These are phyloP conservation scores for Catocala nupta DNA, from an alignment of 2,888 invertebrate species.

Conservation along the genomic window DNA sequence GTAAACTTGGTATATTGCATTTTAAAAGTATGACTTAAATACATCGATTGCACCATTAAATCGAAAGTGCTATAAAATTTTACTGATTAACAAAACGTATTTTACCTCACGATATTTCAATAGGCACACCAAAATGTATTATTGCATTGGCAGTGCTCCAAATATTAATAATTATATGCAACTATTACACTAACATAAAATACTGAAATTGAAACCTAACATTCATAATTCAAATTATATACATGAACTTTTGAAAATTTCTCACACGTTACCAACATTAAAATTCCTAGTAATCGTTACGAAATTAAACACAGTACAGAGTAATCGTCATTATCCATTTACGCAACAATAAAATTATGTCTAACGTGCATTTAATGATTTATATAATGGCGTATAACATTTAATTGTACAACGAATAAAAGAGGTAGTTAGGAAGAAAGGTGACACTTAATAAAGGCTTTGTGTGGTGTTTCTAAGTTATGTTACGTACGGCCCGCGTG, in stretches of 20 bases:
- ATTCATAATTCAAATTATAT: not conserved
- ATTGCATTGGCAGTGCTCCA: conserved; percentile 5
- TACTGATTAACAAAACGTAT: conserved; percentile 2
- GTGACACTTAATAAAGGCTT: conserved; percentile 20
- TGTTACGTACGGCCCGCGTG: not conserved
- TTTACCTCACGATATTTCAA: conserved; percentile 6
- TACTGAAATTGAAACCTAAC: not conserved
- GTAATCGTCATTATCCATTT: conserved; percentile 48
- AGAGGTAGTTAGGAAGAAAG: conserved; percentile 47
- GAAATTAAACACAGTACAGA: conserved; percentile 45
- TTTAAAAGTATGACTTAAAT: conserved; percentile 31
- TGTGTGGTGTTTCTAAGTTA: not conserved
- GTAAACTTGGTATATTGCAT: conserved; percentile 32
- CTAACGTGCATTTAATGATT: conserved; percentile 51
- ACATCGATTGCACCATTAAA: conserved; percentile 26
- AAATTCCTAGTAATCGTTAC: conserved; percentile 34
- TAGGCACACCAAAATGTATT: conserved; percentile 1
- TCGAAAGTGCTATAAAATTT: conserved; percentile 20
- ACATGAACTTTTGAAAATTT: conserved; percentile 18
- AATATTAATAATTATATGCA: conserved; percentile 3
- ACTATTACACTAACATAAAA: not conserved
- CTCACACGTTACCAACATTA: conserved; percentile 30
- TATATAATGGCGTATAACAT: conserved; percentile 43
- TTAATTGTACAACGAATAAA: conserved; percentile 45
- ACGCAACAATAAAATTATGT: conserved; percentile 49